Conservation (phyloP, 2,888 invertebrate species). For the Pseudoips prasinana region DNA sequence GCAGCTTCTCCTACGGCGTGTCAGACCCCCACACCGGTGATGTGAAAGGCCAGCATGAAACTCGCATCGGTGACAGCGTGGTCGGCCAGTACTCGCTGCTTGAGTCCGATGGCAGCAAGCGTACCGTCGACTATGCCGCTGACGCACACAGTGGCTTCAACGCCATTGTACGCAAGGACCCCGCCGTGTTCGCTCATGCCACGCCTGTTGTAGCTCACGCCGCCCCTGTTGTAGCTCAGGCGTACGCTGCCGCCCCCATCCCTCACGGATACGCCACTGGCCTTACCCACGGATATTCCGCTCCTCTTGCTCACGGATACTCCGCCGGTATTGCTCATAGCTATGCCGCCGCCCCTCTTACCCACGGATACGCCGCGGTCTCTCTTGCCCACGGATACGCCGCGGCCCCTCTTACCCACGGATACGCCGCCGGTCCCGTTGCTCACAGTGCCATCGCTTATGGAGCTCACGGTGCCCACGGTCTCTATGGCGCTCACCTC, state of each 20-base stretch:
- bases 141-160: conserved; percentile 79
- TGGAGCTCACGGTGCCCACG: conserved; percentile 22
- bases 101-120: conserved; percentile 83
- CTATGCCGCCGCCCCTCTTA: conserved; percentile 9
- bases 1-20: conserved; percentile 73
- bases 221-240: conserved; percentile 39
- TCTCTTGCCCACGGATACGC: conserved; percentile 8
- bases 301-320: conserved; percentile 14
- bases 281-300: conserved; percentile 17
- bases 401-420: conserved; percentile 21
- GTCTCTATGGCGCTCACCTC: conserved; percentile 18
- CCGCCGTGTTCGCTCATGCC: conserved; percentile 49
- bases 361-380: conserved; percentile 15
- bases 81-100: conserved; percentile 75
- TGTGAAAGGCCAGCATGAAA: conserved; percentile 83
- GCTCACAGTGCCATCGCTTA: conserved; percentile 24
- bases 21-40: conserved; percentile 76
- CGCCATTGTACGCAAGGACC: conserved; percentile 78
- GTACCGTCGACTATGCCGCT: conserved; percentile 83
- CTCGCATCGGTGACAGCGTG: conserved; percentile 83
- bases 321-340: conserved; percentile 26
- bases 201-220: conserved; percentile 50
- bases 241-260: conserved; percentile 28
- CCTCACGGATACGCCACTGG: conserved; percentile 40
- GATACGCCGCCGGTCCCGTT: conserved; percentile 16